A percentile compares a stretch with the other conserved stretches of the same genome.
These are phyloP conservation scores for Sialis lutaria DNA, from an alignment of 2,888 invertebrate genomes.

Conservation along the genomic window DNA sequence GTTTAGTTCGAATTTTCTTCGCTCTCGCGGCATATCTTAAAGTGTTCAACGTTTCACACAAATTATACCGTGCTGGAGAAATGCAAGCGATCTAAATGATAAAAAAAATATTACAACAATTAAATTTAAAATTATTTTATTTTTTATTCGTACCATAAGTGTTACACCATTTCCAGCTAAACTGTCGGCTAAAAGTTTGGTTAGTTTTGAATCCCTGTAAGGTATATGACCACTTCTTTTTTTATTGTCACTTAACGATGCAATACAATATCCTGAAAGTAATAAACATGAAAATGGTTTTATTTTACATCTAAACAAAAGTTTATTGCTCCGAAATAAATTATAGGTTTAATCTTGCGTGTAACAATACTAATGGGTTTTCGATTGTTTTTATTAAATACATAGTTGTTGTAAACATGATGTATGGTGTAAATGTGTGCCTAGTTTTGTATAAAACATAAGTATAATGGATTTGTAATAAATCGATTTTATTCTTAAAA, in stretches of 20 bases:
- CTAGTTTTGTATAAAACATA: too few species aligned
- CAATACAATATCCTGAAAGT: constrained; percentile 74
- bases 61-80: constrained; percentile 73
- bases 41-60: constrained; percentile 78
- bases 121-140: constrained; percentile 1
- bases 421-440: too few species aligned
- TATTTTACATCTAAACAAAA: too few species aligned
- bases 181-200: constrained; percentile 83
- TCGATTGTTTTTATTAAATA: too few species aligned
- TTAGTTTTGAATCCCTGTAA: constrained; percentile 85
- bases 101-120: neutral
- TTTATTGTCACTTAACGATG: constrained; percentile 70
- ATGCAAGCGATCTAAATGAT: constrained; percentile 75
- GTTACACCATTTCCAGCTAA: constrained; percentile 88
- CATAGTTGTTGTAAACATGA: too few species aligned
- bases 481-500: too few species aligned
- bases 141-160: constrained; percentile 52
- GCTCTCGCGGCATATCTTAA: constrained; percentile 83
- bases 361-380: too few species aligned
- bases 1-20: constrained; percentile 83
- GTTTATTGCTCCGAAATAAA: too few species aligned
- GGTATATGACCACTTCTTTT: constrained; percentile 76
- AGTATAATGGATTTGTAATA: too few species aligned
- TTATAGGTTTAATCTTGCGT: too few species aligned
- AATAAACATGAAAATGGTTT: too few species aligned